These are phyloP conservation scores for Haliclona indistincta DNA, from an alignment of 37 sponge, comb jelly and placozoan genomes.

Conservation along the genomic window DNA sequence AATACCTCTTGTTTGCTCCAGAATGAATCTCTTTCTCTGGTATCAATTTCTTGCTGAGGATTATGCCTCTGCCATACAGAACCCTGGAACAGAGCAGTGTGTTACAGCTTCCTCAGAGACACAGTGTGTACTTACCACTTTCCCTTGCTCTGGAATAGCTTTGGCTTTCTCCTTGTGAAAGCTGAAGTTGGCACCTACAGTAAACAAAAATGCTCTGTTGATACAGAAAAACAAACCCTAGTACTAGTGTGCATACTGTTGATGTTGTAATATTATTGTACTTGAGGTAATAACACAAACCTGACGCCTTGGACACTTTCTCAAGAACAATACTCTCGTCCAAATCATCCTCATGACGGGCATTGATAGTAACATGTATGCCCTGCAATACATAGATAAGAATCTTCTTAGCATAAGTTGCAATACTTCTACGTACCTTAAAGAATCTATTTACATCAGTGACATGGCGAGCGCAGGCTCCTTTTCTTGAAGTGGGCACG, in stretches of 20 bases:
- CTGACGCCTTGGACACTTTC: constrained; percentile 89
- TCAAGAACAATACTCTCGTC: constrained; percentile 68
- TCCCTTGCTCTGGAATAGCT: constrained; percentile 42
- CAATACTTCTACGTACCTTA: constrained; percentile 35
- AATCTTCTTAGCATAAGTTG: neutral
- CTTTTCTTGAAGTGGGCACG: constrained; percentile 74
- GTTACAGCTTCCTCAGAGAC: constrained; percentile 1
- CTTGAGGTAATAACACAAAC: no score
- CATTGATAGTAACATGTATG: constrained; percentile 87
- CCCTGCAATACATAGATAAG: constrained; percentile 21
- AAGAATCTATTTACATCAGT: constrained; percentile 72
- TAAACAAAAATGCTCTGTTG: neutral
- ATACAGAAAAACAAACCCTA: neutral
- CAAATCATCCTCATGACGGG: constrained; percentile 84
- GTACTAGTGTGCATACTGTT: no score
- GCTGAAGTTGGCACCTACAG: constrained; percentile 82
- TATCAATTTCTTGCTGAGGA: constrained; percentile 64
- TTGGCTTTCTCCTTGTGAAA: constrained; percentile 89
- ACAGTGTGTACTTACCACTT: constrained; percentile 55
- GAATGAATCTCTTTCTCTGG: constrained; percentile 62
- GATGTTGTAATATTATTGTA: no score
- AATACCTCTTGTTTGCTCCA: constrained; percentile 79
- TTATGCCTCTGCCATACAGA: constrained; percentile 83
- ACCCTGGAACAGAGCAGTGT: constrained; percentile 31
- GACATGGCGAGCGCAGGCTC: constrained; percentile 76